Evolutionary conservation across 2,888 invertebrate species (phyloP).

Genomic region (Synergus umbraculus): DNA sequence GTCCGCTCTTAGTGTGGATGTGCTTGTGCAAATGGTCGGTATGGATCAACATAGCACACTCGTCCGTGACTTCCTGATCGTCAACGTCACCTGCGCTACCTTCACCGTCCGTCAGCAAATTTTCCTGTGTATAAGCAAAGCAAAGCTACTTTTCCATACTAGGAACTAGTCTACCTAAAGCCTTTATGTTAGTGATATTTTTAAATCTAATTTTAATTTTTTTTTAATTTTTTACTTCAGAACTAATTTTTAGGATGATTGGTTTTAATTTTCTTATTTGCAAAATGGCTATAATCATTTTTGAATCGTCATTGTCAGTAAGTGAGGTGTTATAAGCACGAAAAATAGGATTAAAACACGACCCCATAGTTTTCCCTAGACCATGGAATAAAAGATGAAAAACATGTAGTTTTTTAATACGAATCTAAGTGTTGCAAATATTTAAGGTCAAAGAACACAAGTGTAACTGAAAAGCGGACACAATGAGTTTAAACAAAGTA

Average conservation of each 20-base stretch:
- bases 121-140: conserved; percentile 76
- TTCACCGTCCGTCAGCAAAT: conserved; percentile 81
- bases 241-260: background rate
- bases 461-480: conserved; percentile 28
- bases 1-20: conserved; percentile 67
- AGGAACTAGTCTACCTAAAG: conserved; percentile 2
- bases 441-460: background rate
- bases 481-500: conserved; percentile 6
- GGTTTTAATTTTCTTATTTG: background rate
- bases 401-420: background rate
- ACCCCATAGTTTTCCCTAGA: conserved; percentile 1
- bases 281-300: background rate
- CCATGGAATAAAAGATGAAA: background rate
- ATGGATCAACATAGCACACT: conserved; percentile 84
- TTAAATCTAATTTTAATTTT: background rate
- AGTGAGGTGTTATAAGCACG: background rate
- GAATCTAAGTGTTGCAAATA: background rate
- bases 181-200: background rate
- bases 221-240: background rate
- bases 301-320: background rate
- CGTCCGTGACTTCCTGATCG: conserved; percentile 85
- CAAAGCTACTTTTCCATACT: conserved; percentile 1
- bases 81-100: conserved; percentile 80
- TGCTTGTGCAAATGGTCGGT: conserved; percentile 76
- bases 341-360: background rate